Conservation (phyloP, 1,140 invertebrate species). For the Lanistes nyassanus region DNA sequence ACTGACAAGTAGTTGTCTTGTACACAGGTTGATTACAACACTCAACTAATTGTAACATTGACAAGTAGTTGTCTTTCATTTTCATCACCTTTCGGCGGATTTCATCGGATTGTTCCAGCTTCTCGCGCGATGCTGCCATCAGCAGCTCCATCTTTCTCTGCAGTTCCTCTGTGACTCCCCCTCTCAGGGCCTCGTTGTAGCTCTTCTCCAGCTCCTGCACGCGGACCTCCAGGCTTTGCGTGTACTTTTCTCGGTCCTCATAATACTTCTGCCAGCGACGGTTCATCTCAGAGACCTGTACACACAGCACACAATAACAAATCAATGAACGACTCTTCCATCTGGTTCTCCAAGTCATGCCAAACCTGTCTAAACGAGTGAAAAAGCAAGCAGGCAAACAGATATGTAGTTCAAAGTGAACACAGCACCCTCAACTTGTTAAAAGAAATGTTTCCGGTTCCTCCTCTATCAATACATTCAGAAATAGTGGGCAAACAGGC, state of each 20-base stretch:
- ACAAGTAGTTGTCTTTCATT: too few species aligned
- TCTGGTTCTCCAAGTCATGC: too few species aligned
- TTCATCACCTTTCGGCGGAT: constrained; percentile 7
- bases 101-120: constrained; percentile 19
- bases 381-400: too few species aligned
- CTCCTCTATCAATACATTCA: too few species aligned
- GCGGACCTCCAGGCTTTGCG: constrained; percentile 31
- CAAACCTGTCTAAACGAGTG: too few species aligned
- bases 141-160: constrained; percentile 12
- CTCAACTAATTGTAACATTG: too few species aligned
- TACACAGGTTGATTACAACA: too few species aligned
- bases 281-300: constrained; percentile 55
- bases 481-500: too few species aligned
- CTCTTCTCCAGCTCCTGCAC: constrained; percentile 28
- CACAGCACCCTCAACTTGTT: too few species aligned
- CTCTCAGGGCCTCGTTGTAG: constrained; percentile 12
- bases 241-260: constrained; percentile 40
- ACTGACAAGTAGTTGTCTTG: too few species aligned
- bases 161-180: constrained; percentile 5
- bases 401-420: too few species aligned
- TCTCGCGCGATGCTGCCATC: constrained; percentile 10
- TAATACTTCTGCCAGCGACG: constrained; percentile 57
- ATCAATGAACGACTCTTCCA: neutral
- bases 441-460: too few species aligned
- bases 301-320: neutral